Evolutionary conservation across 2,113 vertebrate species (phyloP).

Genomic region (Motacilla tschutschensis): DNA sequence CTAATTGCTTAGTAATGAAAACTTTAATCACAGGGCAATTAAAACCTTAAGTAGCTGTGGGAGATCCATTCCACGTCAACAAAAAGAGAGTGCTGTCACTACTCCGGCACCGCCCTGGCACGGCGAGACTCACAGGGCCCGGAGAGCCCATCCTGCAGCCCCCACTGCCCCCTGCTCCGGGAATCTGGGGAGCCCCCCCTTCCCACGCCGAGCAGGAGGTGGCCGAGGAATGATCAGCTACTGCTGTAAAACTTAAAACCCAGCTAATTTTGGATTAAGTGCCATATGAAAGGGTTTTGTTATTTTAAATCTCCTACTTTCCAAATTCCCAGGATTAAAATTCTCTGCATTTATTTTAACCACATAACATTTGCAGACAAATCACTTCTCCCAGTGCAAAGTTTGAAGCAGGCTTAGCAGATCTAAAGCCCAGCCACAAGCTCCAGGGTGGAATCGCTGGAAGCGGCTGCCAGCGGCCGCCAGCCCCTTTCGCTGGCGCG

Average conservation of each 20-base stretch:
- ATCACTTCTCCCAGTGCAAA: slow-evolving; percentile 57
- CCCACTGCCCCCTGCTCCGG: not conserved
- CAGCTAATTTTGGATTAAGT: slow-evolving; percentile 59
- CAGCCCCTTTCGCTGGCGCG: accelerated
- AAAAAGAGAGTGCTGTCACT: slow-evolving; percentile 14
- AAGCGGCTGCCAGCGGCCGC: not conserved
- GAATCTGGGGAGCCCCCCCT: not conserved
- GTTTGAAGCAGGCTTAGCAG: slow-evolving; percentile 45
- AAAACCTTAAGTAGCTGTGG: slow-evolving; percentile 64
- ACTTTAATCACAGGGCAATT: slow-evolving; percentile 68
- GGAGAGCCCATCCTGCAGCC: not conserved
- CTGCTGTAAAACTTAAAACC: slow-evolving; percentile 35
- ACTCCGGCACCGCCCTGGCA: not conserved
- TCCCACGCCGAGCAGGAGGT: not conserved
- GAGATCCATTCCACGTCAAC: slow-evolving; percentile 63
- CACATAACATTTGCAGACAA: slow-evolving; percentile 65
- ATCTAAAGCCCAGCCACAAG: slow-evolving; percentile 30
- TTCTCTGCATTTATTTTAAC: slow-evolving; percentile 67
- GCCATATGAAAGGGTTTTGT: slow-evolving; percentile 67
- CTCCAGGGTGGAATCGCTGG: slow-evolving; percentile 1
- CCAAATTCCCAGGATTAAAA: slow-evolving; percentile 67
- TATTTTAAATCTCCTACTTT: slow-evolving; percentile 67
- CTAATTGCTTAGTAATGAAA: slow-evolving; percentile 71
- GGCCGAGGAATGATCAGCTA: slow-evolving; percentile 33
- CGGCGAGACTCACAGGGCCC: accelerated